Conservation (phyloP, 2,888 invertebrate genomes). For the Lycocerus yunnanus region DNA sequence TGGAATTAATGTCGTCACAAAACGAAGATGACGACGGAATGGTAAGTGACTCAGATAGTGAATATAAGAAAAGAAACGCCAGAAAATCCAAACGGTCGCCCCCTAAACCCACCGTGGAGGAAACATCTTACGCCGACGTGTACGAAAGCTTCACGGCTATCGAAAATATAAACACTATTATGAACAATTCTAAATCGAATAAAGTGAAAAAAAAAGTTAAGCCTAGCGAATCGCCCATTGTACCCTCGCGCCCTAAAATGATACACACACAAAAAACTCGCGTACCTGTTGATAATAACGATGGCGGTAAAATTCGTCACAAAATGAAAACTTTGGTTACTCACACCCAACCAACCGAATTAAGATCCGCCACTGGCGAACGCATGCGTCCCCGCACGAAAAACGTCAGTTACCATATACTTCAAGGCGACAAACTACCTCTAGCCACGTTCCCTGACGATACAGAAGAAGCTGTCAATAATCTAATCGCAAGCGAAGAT, state of each 20-base stretch:
- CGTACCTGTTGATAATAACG: slow-evolving; percentile 58
- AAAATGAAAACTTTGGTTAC: slow-evolving; percentile 64
- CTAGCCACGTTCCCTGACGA: slow-evolving; percentile 59
- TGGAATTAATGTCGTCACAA: slow-evolving; percentile 54
- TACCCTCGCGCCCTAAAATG: slow-evolving; percentile 70
- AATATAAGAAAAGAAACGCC: slow-evolving; percentile 40
- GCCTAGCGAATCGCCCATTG: slow-evolving; percentile 39
- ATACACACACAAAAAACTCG: slow-evolving; percentile 74
- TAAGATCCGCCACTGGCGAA: slow-evolving; percentile 55
- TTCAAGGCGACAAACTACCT: slow-evolving; percentile 59
- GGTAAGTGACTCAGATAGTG: slow-evolving; percentile 43
- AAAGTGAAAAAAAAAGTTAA: slow-evolving; percentile 49
- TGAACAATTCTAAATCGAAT: slow-evolving; percentile 39
- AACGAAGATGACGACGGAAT: slow-evolving; percentile 53
- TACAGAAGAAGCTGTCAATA: slow-evolving; percentile 47
- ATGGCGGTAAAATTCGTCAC: slow-evolving; percentile 60
- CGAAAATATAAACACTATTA: slow-evolving; percentile 57
- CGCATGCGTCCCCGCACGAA: slow-evolving; percentile 65
- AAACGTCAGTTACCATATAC: slow-evolving; percentile 66
- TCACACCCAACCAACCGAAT: slow-evolving; percentile 58
- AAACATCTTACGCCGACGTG: slow-evolving; percentile 55
- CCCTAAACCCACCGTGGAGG: slow-evolving; percentile 42
- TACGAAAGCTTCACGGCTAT: slow-evolving; percentile 58
- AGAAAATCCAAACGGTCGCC: slow-evolving; percentile 53
- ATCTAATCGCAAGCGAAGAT: slow-evolving; percentile 36